Conservation (phyloP, 2,888 invertebrate species). For the Brenthis hecate region DNA sequence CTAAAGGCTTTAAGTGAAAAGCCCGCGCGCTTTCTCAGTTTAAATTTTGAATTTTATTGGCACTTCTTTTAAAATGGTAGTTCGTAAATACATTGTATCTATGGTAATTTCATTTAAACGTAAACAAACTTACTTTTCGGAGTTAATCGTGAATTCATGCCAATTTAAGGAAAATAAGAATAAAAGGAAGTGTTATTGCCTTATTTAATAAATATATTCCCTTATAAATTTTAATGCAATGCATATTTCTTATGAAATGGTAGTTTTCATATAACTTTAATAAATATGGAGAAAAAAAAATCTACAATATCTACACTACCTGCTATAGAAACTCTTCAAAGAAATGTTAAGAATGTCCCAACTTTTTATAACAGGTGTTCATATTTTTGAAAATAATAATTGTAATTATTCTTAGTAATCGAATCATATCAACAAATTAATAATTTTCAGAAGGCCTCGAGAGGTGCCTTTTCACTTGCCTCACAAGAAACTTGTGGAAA, state of each 20-base stretch:
- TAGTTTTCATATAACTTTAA: not conserved
- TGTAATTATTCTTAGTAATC: not conserved
- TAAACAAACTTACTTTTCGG: not conserved
- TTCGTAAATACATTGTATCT: not conserved
- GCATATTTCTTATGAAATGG: not conserved
- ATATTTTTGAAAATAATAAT: not conserved
- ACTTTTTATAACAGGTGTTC: slow-evolving; percentile 56
- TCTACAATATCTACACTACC: slow-evolving; percentile 54
- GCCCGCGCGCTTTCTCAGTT: slow-evolving; percentile 2
- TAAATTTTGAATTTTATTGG: slow-evolving; percentile 11
- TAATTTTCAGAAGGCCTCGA: slow-evolving; percentile 56
- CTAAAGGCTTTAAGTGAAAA: too few species aligned
- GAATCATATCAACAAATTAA: not conserved
- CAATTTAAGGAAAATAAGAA: too few species aligned
- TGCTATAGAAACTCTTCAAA: slow-evolving; percentile 68
- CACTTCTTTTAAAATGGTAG: not conserved
- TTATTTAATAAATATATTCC: not conserved
- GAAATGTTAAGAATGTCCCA: slow-evolving; percentile 65
- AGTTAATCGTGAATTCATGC: not conserved
- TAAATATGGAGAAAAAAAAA: slow-evolving; percentile 42
- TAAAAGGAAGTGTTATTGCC: not conserved
- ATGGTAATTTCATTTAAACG: slow-evolving; percentile 10
- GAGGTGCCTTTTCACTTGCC: slow-evolving; percentile 83
- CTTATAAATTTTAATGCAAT: not conserved
- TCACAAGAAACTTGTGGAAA: slow-evolving; percentile 83